Evolutionary conservation across 2,113 vertebrate species (phyloP), one percentile per base, ranked within the genome.

Genomic region (Pandion haliaetus): DNA sequence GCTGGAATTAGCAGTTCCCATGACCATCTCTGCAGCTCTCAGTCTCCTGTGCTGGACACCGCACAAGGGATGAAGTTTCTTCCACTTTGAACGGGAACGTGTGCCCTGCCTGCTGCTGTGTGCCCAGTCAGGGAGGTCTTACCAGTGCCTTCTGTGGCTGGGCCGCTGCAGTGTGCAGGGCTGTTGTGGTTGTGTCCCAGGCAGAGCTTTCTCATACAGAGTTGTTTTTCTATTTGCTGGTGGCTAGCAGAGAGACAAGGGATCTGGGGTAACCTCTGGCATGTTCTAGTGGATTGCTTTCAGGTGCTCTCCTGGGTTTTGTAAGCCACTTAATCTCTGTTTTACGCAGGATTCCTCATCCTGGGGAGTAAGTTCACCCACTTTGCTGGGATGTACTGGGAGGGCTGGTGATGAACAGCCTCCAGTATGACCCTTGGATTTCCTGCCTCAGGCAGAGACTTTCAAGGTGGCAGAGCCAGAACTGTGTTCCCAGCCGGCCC

Each of bases 181-280:
- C 47, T 85, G 20, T 36, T 76, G 50, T 58, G 59, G 62, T 71
- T 6, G 1, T 42, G 45, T 58, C 36, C 12, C 25, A 67, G 50
- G 15, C 26, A 40, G 38, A 80, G 23, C 42, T 84, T 83, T 79
- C 40, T 71, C 54, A 18, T 67, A 8, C 8, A 8, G 42, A 50
- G 17, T 21, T 85, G 15, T 9, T 79, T n/a, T 86, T 50, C 7
- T 59, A 0, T 47, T 77, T 90, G 16, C 42, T 81, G 50, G 7
- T 91, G 40, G 40, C 44, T 19, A 38, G 12, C 32, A 74, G 63
- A 59, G 40, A 65, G 58, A 36, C 36, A 32, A 86, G 29, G 18
- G 18, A 50, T 70, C 12, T 0, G 0, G 11, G 38, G 3, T 59
- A 21, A 70, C n/a, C 24, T 78, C 59, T 3, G 12, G 7, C 12